Conservation (phyloP, 2,888 invertebrate species). For the Anagyrus pseudococci region DNA sequence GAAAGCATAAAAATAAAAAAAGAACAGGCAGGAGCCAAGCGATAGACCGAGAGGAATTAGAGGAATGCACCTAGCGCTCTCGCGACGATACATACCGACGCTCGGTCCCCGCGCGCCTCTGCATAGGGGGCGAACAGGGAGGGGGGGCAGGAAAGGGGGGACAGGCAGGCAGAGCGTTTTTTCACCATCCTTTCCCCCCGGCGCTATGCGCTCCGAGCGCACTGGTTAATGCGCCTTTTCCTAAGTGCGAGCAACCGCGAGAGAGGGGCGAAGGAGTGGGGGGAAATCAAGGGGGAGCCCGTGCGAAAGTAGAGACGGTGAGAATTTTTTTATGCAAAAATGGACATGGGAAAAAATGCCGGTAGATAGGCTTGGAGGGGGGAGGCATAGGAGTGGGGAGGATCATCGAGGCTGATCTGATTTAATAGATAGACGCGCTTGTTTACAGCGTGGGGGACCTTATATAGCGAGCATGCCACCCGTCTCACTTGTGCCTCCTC, state of each 20-base stretch:
- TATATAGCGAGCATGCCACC: no score
- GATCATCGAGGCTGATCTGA: conserved; percentile 27
- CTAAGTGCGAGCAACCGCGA: neutral
- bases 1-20: no score
- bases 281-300: conserved; percentile 42
- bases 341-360: conserved; percentile 60
- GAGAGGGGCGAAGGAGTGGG: neutral
- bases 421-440: conserved; percentile 40
- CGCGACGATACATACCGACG: neutral
- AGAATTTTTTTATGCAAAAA: conserved; percentile 60
- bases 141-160: no score
- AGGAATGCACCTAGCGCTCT: conserved; percentile 38
- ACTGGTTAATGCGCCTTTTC: conserved; percentile 11
- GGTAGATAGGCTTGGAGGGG: no score
- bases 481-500: no score
- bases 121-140: no score
- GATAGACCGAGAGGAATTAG: conserved; percentile 30
- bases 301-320: conserved; percentile 57
- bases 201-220: neutral
- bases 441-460: conserved; percentile 13
- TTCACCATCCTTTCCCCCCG: conserved; percentile 32
- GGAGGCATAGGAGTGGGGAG: conserved; percentile 30
- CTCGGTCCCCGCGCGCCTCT: no score
- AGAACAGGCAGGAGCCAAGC: conserved; percentile 11
- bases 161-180: conserved; percentile 26